Conservation (phyloP, 2,113 vertebrate species). For the Donacobius atricapilla region DNA sequence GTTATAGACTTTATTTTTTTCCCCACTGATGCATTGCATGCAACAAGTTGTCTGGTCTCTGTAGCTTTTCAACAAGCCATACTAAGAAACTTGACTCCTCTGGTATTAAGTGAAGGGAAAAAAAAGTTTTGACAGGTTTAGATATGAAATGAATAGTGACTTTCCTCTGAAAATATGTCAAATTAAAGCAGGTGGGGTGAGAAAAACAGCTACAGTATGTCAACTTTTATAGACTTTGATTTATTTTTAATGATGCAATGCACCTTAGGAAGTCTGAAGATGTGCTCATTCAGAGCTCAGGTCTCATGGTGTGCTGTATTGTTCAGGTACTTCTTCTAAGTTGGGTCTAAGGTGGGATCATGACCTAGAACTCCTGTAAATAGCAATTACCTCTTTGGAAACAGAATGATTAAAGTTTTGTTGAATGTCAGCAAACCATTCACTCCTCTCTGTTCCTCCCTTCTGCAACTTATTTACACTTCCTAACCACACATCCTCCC, state of each 20-base stretch:
- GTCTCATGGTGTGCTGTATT: conserved; percentile 34
- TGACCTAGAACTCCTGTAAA: conserved; percentile 47
- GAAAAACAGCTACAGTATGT: conserved; percentile 52
- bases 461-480: neutral
- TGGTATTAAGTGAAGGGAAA: neutral
- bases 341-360: conserved; percentile 16
- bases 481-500: neutral
- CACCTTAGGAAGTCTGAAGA: conserved; percentile 49
- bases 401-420: conserved; percentile 48
- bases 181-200: conserved; percentile 53
- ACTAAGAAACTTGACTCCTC: neutral
- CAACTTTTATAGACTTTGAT: conserved; percentile 62
- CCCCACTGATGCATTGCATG: neutral
- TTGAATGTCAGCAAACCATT: conserved; percentile 49
- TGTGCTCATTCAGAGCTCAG: neutral
- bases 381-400: conserved; percentile 58
- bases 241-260: conserved; percentile 68
- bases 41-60: neutral
- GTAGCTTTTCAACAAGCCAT: neutral
- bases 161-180: conserved; percentile 43
- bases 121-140: conserved; percentile 39
- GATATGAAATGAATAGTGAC: conserved; percentile 10
- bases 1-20: neutral
- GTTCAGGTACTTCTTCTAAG: conserved; percentile 33
- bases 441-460: neutral